phyloP scores from a whole-genome alignment of 2,113 vertebrate species.

The Maccullochella peelii region DNA sequence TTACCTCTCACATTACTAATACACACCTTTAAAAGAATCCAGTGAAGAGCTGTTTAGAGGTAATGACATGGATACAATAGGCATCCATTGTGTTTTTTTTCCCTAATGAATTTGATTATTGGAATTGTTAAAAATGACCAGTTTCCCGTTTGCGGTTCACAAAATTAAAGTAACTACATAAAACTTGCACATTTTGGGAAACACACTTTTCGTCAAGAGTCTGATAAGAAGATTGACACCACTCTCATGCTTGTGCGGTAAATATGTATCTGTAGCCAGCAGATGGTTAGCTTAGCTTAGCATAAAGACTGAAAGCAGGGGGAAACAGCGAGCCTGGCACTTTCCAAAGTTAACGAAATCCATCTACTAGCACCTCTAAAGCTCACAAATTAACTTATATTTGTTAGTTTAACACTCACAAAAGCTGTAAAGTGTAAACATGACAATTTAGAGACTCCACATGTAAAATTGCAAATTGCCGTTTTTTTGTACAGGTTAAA shows the following conservation, averaged over 20 bases:
- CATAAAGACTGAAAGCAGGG: background rate
- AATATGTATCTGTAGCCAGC: too few relatives aligned
- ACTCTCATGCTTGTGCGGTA: background rate
- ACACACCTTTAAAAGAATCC: constrained; percentile 65
- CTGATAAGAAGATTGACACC: background rate
- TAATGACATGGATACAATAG: constrained; percentile 66
- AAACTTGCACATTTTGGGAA: background rate
- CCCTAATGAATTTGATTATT: constrained; percentile 39
- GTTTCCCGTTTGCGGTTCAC: constrained; percentile 54
- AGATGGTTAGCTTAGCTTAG: constrained; percentile 7
- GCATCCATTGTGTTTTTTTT: constrained; percentile 66
- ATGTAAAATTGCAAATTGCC: background rate
- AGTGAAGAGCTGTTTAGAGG: constrained; percentile 62
- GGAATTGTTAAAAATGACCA: constrained; percentile 58
- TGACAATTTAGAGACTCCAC: too few relatives aligned
- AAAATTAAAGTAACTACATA: constrained; percentile 24
- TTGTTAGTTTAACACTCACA: background rate
- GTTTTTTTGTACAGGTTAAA: background rate
- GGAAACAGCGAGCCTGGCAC: background rate
- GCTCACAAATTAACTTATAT: background rate
- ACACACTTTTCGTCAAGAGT: background rate
- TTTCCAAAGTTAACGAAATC: background rate
- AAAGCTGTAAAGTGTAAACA: background rate
- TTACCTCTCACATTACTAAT: constrained; percentile 70
- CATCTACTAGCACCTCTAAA: background rate